Evolutionary conservation across 2,797 vertebrate genomes (phyloP).

Genomic region (Anabas testudineus): DNA sequence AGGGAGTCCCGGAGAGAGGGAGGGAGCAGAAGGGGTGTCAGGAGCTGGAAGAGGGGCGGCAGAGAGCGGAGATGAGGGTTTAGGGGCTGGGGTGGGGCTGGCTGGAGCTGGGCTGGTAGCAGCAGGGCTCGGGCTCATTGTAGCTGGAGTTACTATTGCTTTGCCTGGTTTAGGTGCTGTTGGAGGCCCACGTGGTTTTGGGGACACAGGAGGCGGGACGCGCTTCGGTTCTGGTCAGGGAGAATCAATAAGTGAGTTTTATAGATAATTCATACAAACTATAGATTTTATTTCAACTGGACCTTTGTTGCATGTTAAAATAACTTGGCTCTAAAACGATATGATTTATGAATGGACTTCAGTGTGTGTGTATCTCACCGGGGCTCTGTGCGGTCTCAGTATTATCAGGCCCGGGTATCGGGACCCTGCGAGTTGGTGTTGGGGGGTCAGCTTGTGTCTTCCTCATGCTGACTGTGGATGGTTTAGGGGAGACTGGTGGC

Average conservation of each 20-base stretch:
- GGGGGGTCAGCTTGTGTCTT: conserved; percentile 86
- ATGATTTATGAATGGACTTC: neutral
- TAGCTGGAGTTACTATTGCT: conserved; percentile 61
- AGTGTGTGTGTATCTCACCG: conserved; percentile 77
- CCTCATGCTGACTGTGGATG: conserved; percentile 80
- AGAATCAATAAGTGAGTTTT: conserved; percentile 11
- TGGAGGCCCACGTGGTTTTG: conserved; percentile 93
- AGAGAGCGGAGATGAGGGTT: conserved; percentile 50
- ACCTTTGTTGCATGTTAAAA: too few relatives aligned
- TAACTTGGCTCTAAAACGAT: too few relatives aligned
- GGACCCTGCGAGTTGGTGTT: conserved; percentile 89
- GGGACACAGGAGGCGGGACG: conserved; percentile 92
- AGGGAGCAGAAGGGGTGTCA: conserved; percentile 70
- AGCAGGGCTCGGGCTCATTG: conserved; percentile 67
- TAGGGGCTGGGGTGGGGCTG: conserved; percentile 71
- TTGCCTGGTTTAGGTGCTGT: conserved; percentile 84
- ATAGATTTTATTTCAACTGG: neutral
- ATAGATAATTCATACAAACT: neutral
- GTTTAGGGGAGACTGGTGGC: conserved; percentile 94
- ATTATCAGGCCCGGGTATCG: conserved; percentile 88
- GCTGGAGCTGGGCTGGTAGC: conserved; percentile 63
- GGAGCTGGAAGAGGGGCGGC: conserved; percentile 70
- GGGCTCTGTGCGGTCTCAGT: conserved; percentile 82
- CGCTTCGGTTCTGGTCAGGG: conserved; percentile 87
- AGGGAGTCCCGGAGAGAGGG: conserved; percentile 75